phyloP scores from a whole-genome alignment of 2,888 invertebrate genomes.

The Hydraecia micacea region DNA sequence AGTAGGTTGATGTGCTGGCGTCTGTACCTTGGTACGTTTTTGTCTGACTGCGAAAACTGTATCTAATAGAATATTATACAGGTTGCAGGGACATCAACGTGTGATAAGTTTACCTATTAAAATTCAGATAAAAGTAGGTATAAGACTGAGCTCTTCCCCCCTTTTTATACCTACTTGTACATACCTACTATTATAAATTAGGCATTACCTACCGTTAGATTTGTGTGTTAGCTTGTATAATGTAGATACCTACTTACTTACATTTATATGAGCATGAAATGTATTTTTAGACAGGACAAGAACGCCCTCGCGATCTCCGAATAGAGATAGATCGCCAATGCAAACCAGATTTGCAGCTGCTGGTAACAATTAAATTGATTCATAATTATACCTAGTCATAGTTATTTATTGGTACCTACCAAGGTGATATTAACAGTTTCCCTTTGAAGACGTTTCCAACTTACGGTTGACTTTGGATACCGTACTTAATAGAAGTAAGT shows the following conservation, averaged over 20 bases:
- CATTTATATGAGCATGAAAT: not conserved
- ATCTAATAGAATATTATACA: too few relatives aligned
- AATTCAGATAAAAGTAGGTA: not conserved
- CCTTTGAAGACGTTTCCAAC: not conserved
- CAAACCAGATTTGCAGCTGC: slow-evolving; percentile 19
- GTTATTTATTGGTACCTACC: not conserved
- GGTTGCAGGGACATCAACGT: too few relatives aligned
- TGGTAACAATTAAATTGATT: slow-evolving; percentile 48
- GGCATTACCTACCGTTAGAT: not conserved
- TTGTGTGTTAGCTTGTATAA: not conserved
- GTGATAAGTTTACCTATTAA: not conserved
- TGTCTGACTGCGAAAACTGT: not conserved
- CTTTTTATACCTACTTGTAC: not conserved
- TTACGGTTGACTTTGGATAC: not conserved
- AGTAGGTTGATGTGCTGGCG: too few relatives aligned
- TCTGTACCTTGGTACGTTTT: not conserved
- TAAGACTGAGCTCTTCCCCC: not conserved
- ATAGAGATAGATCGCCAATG: slow-evolving; percentile 35
- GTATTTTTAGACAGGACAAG: slow-evolving; percentile 41
- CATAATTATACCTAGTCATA: not conserved
- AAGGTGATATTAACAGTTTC: not conserved
- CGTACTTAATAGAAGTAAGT: not conserved
- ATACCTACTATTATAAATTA: not conserved
- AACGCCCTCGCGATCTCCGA: slow-evolving; percentile 22
- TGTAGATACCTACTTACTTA: not conserved